phyloP scores from a whole-genome alignment of 2,888 invertebrate species.

The Ariolimax columbianus region DNA sequence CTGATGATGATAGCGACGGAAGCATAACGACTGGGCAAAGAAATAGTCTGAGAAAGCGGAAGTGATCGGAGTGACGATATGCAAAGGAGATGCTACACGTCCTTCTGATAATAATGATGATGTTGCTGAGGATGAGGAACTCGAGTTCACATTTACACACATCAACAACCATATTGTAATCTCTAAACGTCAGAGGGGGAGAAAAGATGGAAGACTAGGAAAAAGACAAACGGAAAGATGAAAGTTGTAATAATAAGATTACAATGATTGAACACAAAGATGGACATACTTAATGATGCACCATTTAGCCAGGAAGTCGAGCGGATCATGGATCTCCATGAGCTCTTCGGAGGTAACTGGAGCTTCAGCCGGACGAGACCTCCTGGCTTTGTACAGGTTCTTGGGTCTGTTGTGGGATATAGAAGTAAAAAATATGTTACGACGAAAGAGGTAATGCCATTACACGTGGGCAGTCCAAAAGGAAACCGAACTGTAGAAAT shows the following conservation, averaged over 20 bases:
- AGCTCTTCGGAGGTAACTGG: constrained; percentile 70
- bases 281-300: constrained; percentile 52
- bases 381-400: constrained; percentile 47
- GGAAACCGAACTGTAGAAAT: too few species aligned
- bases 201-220: background rate
- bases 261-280: background rate
- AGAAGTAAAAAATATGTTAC: background rate
- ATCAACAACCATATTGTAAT: too few species aligned
- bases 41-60: too few species aligned
- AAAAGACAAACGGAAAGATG: background rate
- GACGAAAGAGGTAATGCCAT: background rate
- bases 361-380: constrained; percentile 65
- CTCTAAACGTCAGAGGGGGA: background rate
- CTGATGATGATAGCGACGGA: too few species aligned
- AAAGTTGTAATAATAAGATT: too few species aligned
- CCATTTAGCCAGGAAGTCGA: constrained; percentile 68
- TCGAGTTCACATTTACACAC: too few species aligned
- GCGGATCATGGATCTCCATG: constrained; percentile 72
- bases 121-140: too few species aligned
- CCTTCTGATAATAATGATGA: too few species aligned
- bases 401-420: constrained; percentile 24
- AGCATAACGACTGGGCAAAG: too few species aligned
- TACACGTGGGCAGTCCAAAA: too few species aligned
- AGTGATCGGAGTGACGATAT: too few species aligned
- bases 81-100: too few species aligned